Percentiles rank a stretch among this genome's conserved stretches.
phyloP scores from a whole-genome alignment of 2,113 vertebrate species.

The Sceloporus undulatus region DNA sequence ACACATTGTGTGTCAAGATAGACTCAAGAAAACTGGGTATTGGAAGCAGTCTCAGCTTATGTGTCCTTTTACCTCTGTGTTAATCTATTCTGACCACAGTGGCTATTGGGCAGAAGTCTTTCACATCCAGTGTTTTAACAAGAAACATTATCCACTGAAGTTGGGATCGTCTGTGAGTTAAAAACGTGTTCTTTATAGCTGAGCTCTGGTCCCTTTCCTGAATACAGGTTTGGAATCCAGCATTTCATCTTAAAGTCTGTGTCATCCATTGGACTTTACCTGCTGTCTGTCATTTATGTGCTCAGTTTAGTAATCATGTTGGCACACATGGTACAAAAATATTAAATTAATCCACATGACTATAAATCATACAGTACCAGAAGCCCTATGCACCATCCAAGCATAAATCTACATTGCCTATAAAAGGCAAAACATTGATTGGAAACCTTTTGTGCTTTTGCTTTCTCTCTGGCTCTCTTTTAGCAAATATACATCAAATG shows the following conservation, averaged over 20 bases:
- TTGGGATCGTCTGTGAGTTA: neutral
- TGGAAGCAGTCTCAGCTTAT: neutral
- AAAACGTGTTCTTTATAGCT: neutral
- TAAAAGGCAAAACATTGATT: conserved; percentile 40
- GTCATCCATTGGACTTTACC: neutral
- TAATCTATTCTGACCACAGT: neutral
- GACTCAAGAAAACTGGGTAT: neutral
- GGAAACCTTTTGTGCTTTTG: conserved; percentile 63
- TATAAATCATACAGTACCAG: neutral
- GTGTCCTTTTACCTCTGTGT: neutral
- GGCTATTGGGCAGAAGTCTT: neutral
- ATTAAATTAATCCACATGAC: neutral
- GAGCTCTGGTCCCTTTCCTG: neutral
- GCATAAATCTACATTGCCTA: conserved; percentile 63
- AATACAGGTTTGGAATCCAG: neutral
- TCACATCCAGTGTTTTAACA: neutral
- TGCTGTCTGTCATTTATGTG: neutral
- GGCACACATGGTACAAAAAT: neutral
- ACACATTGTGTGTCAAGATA: too few relatives aligned
- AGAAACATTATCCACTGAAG: neutral
- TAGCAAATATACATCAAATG: conserved; percentile 62
- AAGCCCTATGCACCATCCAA: conserved; percentile 42
- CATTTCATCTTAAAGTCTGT: neutral
- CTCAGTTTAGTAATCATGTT: neutral
- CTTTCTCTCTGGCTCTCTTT: conserved; percentile 55